Evolutionary conservation across 2,888 invertebrate species (phyloP).

Genomic region (Tipula lateralis): DNA sequence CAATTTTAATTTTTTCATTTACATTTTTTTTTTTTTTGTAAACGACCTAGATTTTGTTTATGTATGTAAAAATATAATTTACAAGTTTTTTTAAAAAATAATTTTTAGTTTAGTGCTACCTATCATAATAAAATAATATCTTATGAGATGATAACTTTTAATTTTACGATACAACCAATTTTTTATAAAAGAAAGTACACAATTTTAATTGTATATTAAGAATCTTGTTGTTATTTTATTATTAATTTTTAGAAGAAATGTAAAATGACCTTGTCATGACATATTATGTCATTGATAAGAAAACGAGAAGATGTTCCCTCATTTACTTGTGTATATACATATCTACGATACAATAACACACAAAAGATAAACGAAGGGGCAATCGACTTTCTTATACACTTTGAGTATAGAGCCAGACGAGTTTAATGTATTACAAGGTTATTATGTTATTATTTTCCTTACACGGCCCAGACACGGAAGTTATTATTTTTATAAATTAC

Average conservation of each 20-base stretch:
- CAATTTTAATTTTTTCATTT: background rate
- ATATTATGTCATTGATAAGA: slow-evolving; percentile 26
- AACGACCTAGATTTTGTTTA: background rate
- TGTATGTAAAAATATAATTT: slow-evolving; percentile 7
- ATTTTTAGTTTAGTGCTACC: background rate
- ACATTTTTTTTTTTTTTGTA: background rate
- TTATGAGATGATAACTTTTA: background rate
- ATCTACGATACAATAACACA: background rate
- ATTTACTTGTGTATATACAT: background rate
- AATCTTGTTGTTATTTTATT: too few relatives aligned
- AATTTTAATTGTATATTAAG: background rate
- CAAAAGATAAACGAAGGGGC: background rate
- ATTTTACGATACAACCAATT: background rate
- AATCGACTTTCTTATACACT: background rate
- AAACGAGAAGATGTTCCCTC: background rate
- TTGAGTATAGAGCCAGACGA: background rate
- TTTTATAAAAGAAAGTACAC: background rate
- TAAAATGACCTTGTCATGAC: slow-evolving; percentile 28
- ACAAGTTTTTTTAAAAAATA: background rate
- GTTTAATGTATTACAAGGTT: background rate
- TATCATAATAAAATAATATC: background rate
- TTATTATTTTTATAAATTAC: background rate
- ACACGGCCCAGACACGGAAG: background rate
- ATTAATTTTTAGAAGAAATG: slow-evolving; percentile 26
- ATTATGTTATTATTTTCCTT: background rate